These are phyloP conservation scores for Brassicogethes aeneus DNA, from an alignment of 2,888 invertebrate genomes.

Conservation along the genomic window DNA sequence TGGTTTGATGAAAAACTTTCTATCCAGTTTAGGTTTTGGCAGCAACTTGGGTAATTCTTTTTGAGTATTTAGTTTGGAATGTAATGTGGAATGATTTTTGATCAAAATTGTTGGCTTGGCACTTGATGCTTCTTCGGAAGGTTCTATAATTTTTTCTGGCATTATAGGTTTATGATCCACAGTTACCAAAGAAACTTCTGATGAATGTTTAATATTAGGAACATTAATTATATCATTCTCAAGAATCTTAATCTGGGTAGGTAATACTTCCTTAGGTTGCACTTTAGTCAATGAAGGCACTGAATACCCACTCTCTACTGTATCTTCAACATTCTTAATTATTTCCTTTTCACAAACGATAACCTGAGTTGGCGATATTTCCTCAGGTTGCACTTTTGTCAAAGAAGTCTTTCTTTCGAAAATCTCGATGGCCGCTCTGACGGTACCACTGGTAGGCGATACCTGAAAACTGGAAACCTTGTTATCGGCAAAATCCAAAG, in stretches of 20 bases:
- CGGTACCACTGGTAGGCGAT: slow-evolving; percentile 19
- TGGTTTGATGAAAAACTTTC: slow-evolving; percentile 47
- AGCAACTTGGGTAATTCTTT: slow-evolving; percentile 31
- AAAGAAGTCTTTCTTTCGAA: slow-evolving; percentile 31
- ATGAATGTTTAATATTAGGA: no score
- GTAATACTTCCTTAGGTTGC: not conserved
- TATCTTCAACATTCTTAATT: not conserved
- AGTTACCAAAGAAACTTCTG: not conserved
- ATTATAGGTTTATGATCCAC: not conserved
- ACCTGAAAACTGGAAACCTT: not conserved
- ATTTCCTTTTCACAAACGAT: not conserved
- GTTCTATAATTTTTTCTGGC: not conserved
- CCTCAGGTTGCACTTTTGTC: not conserved
- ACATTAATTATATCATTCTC: no score
- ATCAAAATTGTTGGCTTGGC: slow-evolving; percentile 3
- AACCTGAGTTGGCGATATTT: not conserved
- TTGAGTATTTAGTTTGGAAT: not conserved
- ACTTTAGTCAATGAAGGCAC: not conserved
- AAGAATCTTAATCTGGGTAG: no score
- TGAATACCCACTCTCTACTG: not conserved
- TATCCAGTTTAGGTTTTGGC: slow-evolving; percentile 53
- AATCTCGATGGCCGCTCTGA: slow-evolving; percentile 34
- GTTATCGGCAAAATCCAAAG: slow-evolving; percentile 24
- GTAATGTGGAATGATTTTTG: slow-evolving; percentile 7
- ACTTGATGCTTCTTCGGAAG: not conserved